A percentile compares a stretch with the other conserved stretches of the same genome.
Evolutionary conservation across 2,113 vertebrate species (phyloP).

Genomic region (Mionectes macconnelli): DNA sequence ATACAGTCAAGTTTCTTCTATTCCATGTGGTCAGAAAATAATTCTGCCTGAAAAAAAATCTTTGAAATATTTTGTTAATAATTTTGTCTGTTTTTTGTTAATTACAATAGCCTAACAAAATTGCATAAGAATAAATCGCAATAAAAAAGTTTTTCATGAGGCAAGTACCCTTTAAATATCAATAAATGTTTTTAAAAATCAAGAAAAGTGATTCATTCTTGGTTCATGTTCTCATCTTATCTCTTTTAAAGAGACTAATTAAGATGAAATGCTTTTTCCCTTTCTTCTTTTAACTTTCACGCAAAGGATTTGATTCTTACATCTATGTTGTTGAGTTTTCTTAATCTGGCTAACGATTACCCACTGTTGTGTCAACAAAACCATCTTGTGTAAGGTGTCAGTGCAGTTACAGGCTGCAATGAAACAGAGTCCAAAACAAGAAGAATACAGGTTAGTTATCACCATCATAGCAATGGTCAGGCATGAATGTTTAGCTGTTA

Average conservation of each 20-base stretch:
- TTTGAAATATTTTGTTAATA: background rate
- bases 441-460: background rate
- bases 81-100: background rate
- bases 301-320: background rate
- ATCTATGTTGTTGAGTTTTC: background rate
- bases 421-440: background rate
- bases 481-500: background rate
- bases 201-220: background rate
- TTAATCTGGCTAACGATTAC: background rate
- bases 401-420: background rate
- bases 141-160: background rate
- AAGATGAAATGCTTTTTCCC: background rate
- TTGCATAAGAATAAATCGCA: background rate
- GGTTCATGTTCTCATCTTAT: background rate
- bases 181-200: background rate
- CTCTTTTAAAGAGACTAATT: slow-evolving; percentile 2
- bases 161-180: background rate
- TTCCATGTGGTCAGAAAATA: background rate
- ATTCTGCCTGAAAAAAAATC: background rate
- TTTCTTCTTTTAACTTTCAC: background rate
- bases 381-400: background rate
- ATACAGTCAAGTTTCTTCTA: background rate
- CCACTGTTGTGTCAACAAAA: background rate
- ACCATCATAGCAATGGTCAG: background rate
- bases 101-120: background rate